Conservation (phyloP, 2,797 vertebrate species). For the Thalassophryne amazonica region DNA sequence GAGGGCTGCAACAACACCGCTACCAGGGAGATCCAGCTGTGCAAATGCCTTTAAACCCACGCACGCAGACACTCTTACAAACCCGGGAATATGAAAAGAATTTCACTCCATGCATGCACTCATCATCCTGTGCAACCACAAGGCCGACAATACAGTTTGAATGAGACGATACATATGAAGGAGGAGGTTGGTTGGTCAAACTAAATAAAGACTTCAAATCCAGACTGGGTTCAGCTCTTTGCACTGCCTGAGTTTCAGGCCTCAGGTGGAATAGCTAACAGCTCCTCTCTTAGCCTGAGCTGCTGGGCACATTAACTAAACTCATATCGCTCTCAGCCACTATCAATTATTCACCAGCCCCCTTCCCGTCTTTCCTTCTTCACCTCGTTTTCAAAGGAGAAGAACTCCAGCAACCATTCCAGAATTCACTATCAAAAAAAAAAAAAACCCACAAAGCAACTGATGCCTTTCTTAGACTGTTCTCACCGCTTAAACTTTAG, state of each 20-base stretch:
- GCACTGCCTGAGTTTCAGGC: slow-evolving; percentile 58
- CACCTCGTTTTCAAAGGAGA: slow-evolving; percentile 64
- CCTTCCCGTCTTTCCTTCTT: slow-evolving; percentile 22
- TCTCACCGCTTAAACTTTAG: no score
- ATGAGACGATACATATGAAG: not conserved
- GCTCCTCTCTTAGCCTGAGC: slow-evolving; percentile 75
- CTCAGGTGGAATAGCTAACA: slow-evolving; percentile 73
- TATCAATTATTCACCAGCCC: slow-evolving; percentile 79
- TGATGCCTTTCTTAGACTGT: no score
- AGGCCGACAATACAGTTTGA: slow-evolving; percentile 19
- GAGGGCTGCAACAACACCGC: slow-evolving; percentile 63
- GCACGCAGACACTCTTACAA: slow-evolving; percentile 23
- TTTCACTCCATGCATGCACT: not conserved
- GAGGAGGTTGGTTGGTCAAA: slow-evolving; percentile 11
- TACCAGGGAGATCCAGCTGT: slow-evolving; percentile 77
- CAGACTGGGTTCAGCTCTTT: slow-evolving; percentile 33
- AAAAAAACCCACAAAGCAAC: no score
- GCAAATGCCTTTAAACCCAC: slow-evolving; percentile 56
- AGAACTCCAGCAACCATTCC: slow-evolving; percentile 41
- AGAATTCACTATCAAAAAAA: slow-evolving; percentile 32
- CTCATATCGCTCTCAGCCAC: slow-evolving; percentile 84
- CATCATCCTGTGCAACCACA: not conserved
- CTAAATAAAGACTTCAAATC: slow-evolving; percentile 23
- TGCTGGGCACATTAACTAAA: slow-evolving; percentile 85
- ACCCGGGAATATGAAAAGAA: slow-evolving; percentile 49